A percentile compares a stretch with the other conserved stretches of the same genome.
phyloP scores from a whole-genome alignment of 2,797 vertebrate species.

The Gymnothorax javanicus region DNA sequence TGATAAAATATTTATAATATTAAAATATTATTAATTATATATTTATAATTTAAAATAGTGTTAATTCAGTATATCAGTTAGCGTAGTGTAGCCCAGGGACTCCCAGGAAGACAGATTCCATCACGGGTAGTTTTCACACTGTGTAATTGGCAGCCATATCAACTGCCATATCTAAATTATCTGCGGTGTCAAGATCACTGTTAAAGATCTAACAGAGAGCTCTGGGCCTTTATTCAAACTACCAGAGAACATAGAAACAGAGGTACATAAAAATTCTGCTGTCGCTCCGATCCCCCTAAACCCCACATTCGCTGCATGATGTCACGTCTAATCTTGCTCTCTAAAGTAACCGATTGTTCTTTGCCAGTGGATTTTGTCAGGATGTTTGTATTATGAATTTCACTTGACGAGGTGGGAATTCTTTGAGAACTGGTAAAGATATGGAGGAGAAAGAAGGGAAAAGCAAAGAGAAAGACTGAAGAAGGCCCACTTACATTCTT shows the following conservation, averaged over 20 bases:
- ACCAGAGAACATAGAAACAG: not conserved
- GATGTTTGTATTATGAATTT: not conserved
- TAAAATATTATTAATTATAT: no score
- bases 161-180: not conserved
- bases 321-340: not conserved
- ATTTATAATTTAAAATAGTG: no score
- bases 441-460: not conserved
- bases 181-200: not conserved
- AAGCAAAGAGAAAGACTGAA: slow-evolving; percentile 1
- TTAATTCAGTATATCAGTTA: not conserved
- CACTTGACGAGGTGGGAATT: not conserved
- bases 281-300: not conserved
- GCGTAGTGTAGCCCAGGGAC: no score
- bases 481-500: slow-evolving; percentile 76
- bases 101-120: not conserved
- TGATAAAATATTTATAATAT: no score
- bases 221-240: not conserved
- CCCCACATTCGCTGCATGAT: not conserved
- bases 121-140: not conserved
- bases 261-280: not conserved
- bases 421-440: not conserved
- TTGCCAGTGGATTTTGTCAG: not conserved
- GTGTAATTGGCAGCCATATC: not conserved
- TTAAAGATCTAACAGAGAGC: not conserved
- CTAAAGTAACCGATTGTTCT: not conserved